Conservation (phyloP, 2,888 invertebrate species). For the Abrostola triplasia region DNA sequence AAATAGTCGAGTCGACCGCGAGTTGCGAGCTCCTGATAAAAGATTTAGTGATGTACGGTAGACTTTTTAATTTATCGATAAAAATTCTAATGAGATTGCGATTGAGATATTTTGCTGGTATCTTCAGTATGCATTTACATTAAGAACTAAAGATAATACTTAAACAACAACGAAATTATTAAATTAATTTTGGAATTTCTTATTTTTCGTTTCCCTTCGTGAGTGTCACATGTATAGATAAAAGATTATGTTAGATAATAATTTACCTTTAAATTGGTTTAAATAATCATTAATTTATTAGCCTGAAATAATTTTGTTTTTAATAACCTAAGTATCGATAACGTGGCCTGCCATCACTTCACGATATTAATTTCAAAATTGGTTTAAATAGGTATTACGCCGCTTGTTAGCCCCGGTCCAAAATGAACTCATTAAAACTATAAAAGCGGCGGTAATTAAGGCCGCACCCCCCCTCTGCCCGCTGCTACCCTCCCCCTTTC, state of each 20-base stretch:
- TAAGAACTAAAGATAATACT: too few relatives aligned
- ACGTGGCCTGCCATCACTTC: constrained; percentile 64
- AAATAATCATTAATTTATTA: not conserved
- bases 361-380: constrained; percentile 88
- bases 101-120: too few relatives aligned
- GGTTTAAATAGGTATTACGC: constrained; percentile 87
- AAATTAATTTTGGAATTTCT: too few relatives aligned
- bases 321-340: constrained; percentile 64
- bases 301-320: not conserved
- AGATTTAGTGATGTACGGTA: constrained; percentile 69
- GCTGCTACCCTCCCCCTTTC: constrained; percentile 62
- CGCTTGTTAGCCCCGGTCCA: constrained; percentile 90
- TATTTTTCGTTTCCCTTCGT: too few relatives aligned
- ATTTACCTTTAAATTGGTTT: too few relatives aligned
- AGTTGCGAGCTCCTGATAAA: constrained; percentile 74
- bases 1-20: constrained; percentile 83
- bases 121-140: too few relatives aligned
- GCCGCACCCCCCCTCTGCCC: constrained; percentile 71
- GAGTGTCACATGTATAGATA: too few relatives aligned
- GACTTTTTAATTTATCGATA: constrained; percentile 29
- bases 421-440: constrained; percentile 93
- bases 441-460: constrained; percentile 92
- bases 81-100: too few relatives aligned
- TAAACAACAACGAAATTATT: too few relatives aligned
- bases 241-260: too few relatives aligned